phyloP scores from a whole-genome alignment of 1,140 invertebrate genomes.

The Caenorhabditis brenneri region DNA sequence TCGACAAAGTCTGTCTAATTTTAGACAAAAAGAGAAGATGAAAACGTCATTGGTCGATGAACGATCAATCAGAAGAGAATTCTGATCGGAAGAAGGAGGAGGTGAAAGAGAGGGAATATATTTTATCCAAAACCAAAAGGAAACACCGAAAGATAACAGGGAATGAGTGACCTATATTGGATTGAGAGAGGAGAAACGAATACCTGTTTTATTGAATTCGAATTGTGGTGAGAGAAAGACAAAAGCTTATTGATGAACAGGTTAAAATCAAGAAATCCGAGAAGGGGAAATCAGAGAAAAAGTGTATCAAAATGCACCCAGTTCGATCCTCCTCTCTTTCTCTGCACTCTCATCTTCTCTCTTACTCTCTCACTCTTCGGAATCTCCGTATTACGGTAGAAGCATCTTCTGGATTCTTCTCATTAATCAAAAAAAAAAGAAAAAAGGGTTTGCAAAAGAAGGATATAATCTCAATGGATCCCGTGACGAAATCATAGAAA shows the following conservation, averaged over 20 bases:
- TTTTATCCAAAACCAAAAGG: too few species aligned
- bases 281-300: background rate
- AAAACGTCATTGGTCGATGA: conserved; percentile 21
- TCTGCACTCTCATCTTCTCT: too few species aligned
- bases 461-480: background rate
- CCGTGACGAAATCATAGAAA: conserved; percentile 2
- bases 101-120: too few species aligned
- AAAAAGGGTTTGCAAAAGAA: too few species aligned
- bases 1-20: background rate
- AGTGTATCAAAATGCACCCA: conserved; percentile 25
- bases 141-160: background rate
- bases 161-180: conserved; percentile 15
- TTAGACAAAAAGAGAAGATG: background rate
- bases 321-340: background rate
- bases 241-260: background rate
- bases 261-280: background rate
- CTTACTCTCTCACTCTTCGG: too few species aligned
- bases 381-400: too few species aligned
- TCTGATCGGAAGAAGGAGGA: background rate
- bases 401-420: too few species aligned
- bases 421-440: too few species aligned
- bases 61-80: background rate
- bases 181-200: background rate
- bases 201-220: background rate
- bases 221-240: background rate